These are phyloP conservation scores for Eilema caniola DNA, from an alignment of 2,888 invertebrate genomes.

Conservation along the genomic window DNA sequence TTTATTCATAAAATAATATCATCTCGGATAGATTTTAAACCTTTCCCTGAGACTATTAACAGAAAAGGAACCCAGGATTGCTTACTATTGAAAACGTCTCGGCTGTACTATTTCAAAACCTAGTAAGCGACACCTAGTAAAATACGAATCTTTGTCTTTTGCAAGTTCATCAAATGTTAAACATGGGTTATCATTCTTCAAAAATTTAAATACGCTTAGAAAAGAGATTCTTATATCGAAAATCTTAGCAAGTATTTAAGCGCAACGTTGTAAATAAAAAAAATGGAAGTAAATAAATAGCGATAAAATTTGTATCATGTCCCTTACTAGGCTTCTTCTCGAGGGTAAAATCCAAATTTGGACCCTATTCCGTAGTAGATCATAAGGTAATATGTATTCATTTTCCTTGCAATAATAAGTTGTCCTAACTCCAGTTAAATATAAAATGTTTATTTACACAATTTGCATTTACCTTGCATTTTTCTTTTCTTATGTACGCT, in stretches of 20 bases:
- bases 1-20: conserved; percentile 1
- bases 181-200: too few relatives aligned
- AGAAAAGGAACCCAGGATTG: not conserved
- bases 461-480: not conserved
- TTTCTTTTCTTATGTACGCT: conserved; percentile 35
- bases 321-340: not conserved
- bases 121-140: not conserved
- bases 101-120: not conserved
- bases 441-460: conserved; percentile 3
- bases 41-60: not conserved
- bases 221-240: not conserved
- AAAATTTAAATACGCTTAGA: not conserved
- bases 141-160: too few relatives aligned
- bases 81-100: not conserved
- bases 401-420: not conserved
- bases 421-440: not conserved
- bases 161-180: too few relatives aligned
- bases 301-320: not conserved
- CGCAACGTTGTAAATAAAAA: too few relatives aligned
- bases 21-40: not conserved
- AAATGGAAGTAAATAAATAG: not conserved
- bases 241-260: not conserved
- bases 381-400: too few relatives aligned
- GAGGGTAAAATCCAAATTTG: not conserved
- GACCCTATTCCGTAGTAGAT: not conserved